A percentile compares a stretch with the other conserved stretches of the same genome.
Conservation (phyloP, 2,797 vertebrate genomes). For the Protosalanx chinensis region DNA sequence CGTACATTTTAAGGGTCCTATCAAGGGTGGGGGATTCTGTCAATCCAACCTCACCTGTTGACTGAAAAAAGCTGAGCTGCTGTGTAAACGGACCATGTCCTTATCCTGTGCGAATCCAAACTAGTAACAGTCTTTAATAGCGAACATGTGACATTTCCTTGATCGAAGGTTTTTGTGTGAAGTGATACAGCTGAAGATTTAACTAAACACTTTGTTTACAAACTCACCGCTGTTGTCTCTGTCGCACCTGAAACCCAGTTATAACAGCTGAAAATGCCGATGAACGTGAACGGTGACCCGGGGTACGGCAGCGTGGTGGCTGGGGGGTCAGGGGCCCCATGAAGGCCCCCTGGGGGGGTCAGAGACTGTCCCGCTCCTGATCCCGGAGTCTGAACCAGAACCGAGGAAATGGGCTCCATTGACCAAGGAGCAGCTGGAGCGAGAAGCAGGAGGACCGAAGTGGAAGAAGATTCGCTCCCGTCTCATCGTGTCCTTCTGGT, state of each 20-base stretch:
- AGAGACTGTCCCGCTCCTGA: conserved; percentile 60
- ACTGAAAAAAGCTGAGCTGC: too few relatives aligned
- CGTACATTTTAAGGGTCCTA: neutral
- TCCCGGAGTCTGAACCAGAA: conserved; percentile 36
- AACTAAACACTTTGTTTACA: neutral
- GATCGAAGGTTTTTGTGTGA: too few relatives aligned
- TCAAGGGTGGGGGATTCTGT: neutral
- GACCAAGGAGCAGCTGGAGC: conserved; percentile 64
- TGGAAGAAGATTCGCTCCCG: conserved; percentile 68
- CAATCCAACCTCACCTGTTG: neutral
- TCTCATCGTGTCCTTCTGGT: conserved; percentile 67
- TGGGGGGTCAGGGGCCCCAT: neutral
- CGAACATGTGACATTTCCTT: too few relatives aligned
- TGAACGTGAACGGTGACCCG: conserved; percentile 57
- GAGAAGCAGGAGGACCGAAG: conserved; percentile 44
- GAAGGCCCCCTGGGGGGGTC: conserved; percentile 23
- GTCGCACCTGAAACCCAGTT: conserved; percentile 3
- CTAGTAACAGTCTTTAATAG: too few relatives aligned
- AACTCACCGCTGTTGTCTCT: neutral
- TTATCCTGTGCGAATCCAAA: too few relatives aligned
- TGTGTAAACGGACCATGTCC: too few relatives aligned
- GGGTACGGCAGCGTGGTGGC: conserved; percentile 50
- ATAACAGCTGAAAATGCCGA: conserved; percentile 52
- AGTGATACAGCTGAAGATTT: neutral
- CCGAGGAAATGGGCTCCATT: conserved; percentile 51